Evolutionary conservation across 2,888 invertebrate species (phyloP).

Genomic region (Nomada fucata): DNA sequence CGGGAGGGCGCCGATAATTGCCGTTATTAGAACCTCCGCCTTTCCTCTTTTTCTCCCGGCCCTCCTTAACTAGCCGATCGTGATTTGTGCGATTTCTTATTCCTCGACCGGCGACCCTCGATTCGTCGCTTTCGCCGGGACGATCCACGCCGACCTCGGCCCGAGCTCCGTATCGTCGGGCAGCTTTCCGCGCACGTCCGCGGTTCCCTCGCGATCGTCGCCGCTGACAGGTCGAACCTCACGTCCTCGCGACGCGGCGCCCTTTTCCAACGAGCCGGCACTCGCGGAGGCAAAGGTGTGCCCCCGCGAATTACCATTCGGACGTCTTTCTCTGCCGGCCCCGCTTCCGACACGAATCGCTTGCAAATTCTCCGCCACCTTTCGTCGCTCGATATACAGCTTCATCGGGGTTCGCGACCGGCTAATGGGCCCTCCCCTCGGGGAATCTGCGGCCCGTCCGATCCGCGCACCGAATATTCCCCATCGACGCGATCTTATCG

Average conservation of each 20-base stretch:
- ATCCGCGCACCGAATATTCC: slow-evolving; percentile 38
- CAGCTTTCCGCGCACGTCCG: slow-evolving; percentile 26
- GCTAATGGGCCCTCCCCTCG: neutral
- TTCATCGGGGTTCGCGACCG: neutral
- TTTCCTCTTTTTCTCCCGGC: neutral
- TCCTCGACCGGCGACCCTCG: neutral
- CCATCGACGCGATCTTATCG: slow-evolving; percentile 46
- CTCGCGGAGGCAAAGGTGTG: neutral
- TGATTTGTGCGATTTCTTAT: slow-evolving; percentile 50
- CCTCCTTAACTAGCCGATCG: slow-evolving; percentile 43
- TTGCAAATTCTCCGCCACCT: too few species aligned
- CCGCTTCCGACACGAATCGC: neutral
- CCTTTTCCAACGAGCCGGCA: slow-evolving; percentile 17
- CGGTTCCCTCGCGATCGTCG: neutral
- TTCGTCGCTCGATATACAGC: neutral
- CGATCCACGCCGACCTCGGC: slow-evolving; percentile 10
- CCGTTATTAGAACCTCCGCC: slow-evolving; percentile 50
- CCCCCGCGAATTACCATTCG: neutral
- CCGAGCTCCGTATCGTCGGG: neutral
- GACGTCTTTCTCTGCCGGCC: neutral
- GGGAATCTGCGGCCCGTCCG: neutral
- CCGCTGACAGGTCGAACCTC: slow-evolving; percentile 28
- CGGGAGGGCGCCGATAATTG: slow-evolving; percentile 66
- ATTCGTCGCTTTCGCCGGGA: neutral
- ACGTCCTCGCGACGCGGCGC: slow-evolving; percentile 20